Percentiles rank a stretch among this genome's conserved stretches.
Evolutionary conservation across 2,888 invertebrate genomes (phyloP).

Genomic region (Torymus aiolomorphi): DNA sequence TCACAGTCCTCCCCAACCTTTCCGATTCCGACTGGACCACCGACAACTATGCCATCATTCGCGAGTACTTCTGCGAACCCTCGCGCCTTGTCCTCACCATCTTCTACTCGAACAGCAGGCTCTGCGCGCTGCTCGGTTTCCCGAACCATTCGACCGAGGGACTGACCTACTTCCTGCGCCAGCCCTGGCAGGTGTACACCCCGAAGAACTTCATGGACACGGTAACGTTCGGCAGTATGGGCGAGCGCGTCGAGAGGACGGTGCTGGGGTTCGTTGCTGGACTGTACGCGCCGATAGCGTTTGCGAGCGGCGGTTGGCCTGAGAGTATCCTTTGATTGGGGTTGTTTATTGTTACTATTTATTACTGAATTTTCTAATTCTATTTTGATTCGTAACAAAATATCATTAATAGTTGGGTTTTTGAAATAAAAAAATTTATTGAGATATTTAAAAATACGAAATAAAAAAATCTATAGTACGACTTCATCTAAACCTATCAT

Average conservation of each 20-base stretch:
- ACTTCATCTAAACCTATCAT: too few relatives aligned
- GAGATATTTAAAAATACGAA: too few relatives aligned
- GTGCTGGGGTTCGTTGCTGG: conserved; percentile 67
- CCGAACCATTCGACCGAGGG: conserved; percentile 79
- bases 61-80: conserved; percentile 82
- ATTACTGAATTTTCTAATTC: too few relatives aligned
- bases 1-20: conserved; percentile 85
- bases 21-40: conserved; percentile 86
- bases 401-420: too few relatives aligned
- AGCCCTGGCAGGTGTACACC: conserved; percentile 69
- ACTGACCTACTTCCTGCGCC: conserved; percentile 82
- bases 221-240: conserved; percentile 67
- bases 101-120: conserved; percentile 79
- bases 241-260: conserved; percentile 59
- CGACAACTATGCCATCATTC: conserved; percentile 79
- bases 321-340: conserved; percentile 74
- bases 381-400: too few relatives aligned
- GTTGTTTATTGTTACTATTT: background rate
- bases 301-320: conserved; percentile 77
- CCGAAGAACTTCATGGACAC: conserved; percentile 66
- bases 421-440: too few relatives aligned
- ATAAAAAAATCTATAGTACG: too few relatives aligned
- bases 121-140: conserved; percentile 79
- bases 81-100: conserved; percentile 80
- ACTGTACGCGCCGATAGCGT: conserved; percentile 75